Evolutionary conservation across 2,888 invertebrate genomes (phyloP).

Genomic region (Petrolisthes manimaculis): DNA sequence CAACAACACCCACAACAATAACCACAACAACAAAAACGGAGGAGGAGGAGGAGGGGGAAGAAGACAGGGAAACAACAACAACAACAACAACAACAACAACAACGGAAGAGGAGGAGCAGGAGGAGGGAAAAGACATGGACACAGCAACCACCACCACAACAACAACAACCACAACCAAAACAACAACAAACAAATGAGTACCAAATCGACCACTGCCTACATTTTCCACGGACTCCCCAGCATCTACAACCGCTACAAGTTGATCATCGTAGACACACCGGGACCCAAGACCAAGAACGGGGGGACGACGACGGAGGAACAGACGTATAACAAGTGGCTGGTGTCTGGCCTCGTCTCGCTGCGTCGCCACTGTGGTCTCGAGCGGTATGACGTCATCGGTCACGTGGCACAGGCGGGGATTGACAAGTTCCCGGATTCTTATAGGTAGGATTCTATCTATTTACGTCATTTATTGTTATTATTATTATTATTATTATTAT

Average conservation of each 20-base stretch:
- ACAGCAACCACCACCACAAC: too few species aligned
- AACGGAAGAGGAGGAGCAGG: too few species aligned
- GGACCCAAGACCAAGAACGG: constrained; percentile 12
- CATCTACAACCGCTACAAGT: constrained; percentile 14
- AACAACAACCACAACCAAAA: constrained; percentile 20
- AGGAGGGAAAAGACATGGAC: too few species aligned
- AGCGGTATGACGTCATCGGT: constrained; percentile 18
- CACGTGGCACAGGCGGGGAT: constrained; percentile 19
- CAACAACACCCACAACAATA: too few species aligned
- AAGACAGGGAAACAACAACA: too few species aligned
- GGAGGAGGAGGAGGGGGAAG: too few species aligned
- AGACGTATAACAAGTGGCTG: constrained; percentile 26
- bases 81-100: too few species aligned
- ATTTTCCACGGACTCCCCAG: constrained; percentile 30
- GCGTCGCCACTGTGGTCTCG: neutral
- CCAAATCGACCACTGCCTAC: constrained; percentile 36
- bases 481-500: too few species aligned
- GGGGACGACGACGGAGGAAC: too few species aligned
- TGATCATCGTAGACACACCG: constrained; percentile 29
- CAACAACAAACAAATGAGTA: neutral
- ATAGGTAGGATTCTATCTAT: too few species aligned
- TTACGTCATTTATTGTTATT: too few species aligned
- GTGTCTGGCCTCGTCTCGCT: neutral
- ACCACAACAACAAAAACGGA: too few species aligned
- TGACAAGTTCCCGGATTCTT: constrained; percentile 27